Conservation (phyloP, 2,113 vertebrate genomes). For the Vimba vimba region DNA sequence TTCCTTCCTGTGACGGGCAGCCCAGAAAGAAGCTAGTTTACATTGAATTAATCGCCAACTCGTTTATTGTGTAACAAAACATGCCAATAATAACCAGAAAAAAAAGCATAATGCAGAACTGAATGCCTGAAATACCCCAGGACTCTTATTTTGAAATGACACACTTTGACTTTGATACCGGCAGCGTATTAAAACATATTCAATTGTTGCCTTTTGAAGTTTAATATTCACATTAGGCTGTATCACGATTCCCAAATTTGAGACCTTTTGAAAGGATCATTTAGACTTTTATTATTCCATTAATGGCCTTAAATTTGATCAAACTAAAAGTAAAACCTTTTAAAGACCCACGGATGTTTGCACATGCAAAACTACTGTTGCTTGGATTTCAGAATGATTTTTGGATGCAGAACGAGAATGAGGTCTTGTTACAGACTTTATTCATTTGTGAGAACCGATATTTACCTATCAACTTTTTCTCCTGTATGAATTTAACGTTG, state of each 20-base stretch:
- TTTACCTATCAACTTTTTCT: slow-evolving; percentile 98
- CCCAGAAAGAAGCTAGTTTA: too few relatives aligned
- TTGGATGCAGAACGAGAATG: neutral
- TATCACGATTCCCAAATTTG: neutral
- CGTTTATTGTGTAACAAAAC: too few relatives aligned
- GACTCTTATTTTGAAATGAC: too few relatives aligned
- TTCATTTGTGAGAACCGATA: neutral
- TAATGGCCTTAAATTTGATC: neutral
- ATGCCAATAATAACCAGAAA: too few relatives aligned
- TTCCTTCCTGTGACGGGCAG: too few relatives aligned
- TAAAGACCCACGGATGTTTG: neutral
- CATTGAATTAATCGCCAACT: too few relatives aligned
- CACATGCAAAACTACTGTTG: neutral
- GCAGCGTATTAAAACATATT: neutral
- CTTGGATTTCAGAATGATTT: neutral
- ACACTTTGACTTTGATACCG: neutral
- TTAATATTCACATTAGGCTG: neutral
- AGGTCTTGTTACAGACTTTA: neutral
- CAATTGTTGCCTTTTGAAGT: neutral
- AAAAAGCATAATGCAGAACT: too few relatives aligned
- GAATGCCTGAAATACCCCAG: too few relatives aligned
- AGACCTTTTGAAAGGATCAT: neutral
- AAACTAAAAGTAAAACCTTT: neutral
- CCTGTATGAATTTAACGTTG: slow-evolving; percentile 99
- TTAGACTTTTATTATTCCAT: neutral